A percentile compares a stretch with the other conserved stretches of the same genome.
phyloP scores from a whole-genome alignment of 2,797 vertebrate genomes.

The Sparidentex hasta region DNA sequence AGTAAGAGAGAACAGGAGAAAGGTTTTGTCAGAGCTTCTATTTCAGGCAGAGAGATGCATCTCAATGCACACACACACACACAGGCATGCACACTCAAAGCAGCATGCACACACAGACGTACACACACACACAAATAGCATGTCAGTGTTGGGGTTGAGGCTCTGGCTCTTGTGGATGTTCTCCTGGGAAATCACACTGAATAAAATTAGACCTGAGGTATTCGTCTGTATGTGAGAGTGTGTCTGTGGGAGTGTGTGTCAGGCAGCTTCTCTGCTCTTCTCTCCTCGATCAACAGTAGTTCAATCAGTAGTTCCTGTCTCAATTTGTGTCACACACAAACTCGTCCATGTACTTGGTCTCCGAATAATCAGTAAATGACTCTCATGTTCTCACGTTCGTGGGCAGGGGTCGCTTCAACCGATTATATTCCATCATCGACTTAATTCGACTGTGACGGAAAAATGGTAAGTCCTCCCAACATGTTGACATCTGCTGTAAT shows the following conservation, averaged over 20 bases:
- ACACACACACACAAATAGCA: slow-evolving; percentile 51
- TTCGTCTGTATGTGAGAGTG: slow-evolving; percentile 32
- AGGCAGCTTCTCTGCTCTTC: slow-evolving; percentile 27
- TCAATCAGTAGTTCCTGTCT: slow-evolving; percentile 11
- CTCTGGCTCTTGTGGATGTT: slow-evolving; percentile 56
- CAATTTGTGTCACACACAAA: slow-evolving; percentile 14
- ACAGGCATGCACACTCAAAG: slow-evolving; percentile 1
- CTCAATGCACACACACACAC: slow-evolving; percentile 25
- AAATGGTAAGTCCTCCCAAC: too few species aligned
- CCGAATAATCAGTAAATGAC: background rate
- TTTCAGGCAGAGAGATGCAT: slow-evolving; percentile 26
- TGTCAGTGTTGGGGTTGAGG: slow-evolving; percentile 64
- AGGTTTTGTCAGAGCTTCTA: slow-evolving; percentile 36
- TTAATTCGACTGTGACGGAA: too few species aligned
- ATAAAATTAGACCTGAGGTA: slow-evolving; percentile 77
- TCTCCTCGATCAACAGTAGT: slow-evolving; percentile 32
- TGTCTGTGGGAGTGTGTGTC: slow-evolving; percentile 29
- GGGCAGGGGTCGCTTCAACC: too few species aligned
- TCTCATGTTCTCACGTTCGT: slow-evolving; percentile 3
- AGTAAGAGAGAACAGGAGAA: slow-evolving; percentile 20
- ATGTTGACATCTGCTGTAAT: too few species aligned
- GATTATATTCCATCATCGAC: too few species aligned
- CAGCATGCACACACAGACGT: slow-evolving; percentile 6
- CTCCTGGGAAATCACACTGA: slow-evolving; percentile 78
- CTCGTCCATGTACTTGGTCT: background rate